phyloP scores from a whole-genome alignment of 1,140 invertebrate species.

The Potamilus streckersoni region DNA sequence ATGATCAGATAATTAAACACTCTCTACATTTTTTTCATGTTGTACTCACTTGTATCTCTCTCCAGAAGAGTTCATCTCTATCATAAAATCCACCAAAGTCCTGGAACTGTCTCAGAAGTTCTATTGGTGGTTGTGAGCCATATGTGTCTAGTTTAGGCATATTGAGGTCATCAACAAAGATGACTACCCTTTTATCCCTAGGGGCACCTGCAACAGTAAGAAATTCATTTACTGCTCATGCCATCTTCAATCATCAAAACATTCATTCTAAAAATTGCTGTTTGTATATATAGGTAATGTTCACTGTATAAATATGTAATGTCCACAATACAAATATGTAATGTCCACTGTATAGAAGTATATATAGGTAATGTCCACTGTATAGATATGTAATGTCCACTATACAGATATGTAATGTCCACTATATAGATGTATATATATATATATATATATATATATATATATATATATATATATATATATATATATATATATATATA shows the following conservation, averaged over 20 bases:
- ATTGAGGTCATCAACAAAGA: constrained; percentile 72
- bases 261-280: background rate
- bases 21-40: too few relatives aligned
- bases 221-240: background rate
- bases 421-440: too few relatives aligned
- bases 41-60: constrained; percentile 71
- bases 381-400: too few relatives aligned
- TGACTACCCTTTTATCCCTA: constrained; percentile 63
- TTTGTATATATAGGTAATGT: background rate
- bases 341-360: too few relatives aligned
- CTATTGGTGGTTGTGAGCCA: constrained; percentile 68
- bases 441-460: too few relatives aligned
- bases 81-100: constrained; percentile 89
- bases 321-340: too few relatives aligned
- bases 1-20: too few relatives aligned
- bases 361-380: too few relatives aligned
- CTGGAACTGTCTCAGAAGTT: constrained; percentile 78
- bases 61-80: constrained; percentile 87
- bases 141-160: constrained; percentile 69
- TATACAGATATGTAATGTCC: too few relatives aligned
- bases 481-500: too few relatives aligned
- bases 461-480: too few relatives aligned
- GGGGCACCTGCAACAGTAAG: constrained; percentile 58
- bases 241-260: background rate
- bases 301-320: background rate